phyloP scores from a whole-genome alignment of 1,140 invertebrate genomes.

The Paracyclopina nana region DNA sequence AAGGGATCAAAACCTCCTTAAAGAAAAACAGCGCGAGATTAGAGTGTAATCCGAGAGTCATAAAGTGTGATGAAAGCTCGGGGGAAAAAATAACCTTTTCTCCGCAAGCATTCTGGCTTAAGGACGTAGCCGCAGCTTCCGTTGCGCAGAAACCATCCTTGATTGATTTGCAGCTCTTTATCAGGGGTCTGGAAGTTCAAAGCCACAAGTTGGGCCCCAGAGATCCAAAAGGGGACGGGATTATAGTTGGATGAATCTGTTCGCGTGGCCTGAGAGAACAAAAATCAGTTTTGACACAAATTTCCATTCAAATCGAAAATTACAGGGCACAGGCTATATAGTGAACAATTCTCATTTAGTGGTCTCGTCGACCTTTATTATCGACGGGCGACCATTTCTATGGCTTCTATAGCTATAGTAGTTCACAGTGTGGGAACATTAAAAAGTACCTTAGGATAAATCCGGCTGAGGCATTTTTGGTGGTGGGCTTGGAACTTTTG shows the following conservation, averaged over 20 bases:
- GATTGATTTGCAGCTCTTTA: constrained; percentile 9
- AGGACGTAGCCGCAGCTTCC: neutral
- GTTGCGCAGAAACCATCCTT: constrained; percentile 2
- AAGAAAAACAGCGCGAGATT: neutral
- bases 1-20: neutral
- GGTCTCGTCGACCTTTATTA: too few relatives aligned
- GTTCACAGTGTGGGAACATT: too few relatives aligned
- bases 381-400: too few relatives aligned
- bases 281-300: too few relatives aligned
- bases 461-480: neutral
- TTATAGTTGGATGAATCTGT: constrained; percentile 8
- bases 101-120: constrained; percentile 1
- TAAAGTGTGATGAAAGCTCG: neutral
- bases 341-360: too few relatives aligned
- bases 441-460: constrained; percentile 9
- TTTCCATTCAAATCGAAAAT: too few relatives aligned
- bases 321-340: too few relatives aligned
- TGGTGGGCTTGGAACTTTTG: neutral
- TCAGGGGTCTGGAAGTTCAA: constrained; percentile 11
- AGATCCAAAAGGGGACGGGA: constrained; percentile 4
- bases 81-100: neutral
- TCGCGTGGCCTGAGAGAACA: neutral
- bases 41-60: neutral
- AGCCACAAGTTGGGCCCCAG: constrained; percentile 2
- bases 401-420: too few relatives aligned